phyloP scores from a whole-genome alignment of 37 sponge, comb jelly and placozoan species.

The Chondrilla cf. caribensis region DNA sequence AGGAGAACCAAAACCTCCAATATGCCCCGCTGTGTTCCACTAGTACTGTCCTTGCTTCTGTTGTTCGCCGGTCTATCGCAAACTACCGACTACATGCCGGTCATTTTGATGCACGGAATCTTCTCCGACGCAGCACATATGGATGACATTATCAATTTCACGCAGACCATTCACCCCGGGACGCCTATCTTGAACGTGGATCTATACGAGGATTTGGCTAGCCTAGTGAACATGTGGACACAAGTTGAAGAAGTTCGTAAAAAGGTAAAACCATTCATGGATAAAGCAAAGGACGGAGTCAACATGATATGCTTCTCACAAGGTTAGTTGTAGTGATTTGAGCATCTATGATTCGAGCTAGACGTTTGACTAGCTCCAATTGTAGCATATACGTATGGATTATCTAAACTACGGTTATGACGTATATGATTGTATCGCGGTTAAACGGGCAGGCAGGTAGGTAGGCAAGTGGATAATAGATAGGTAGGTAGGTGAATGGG shows the following conservation, averaged over 20 bases:
- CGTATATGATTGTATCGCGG: no score
- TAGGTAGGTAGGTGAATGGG: no score
- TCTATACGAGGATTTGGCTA: conserved; percentile 8
- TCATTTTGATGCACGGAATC: conserved; percentile 82
- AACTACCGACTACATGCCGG: conserved; percentile 56
- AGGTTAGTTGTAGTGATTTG: no score
- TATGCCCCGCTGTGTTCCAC: no score
- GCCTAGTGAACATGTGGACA: conserved; percentile 43
- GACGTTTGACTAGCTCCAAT: no score
- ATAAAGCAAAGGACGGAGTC: conserved; percentile 57
- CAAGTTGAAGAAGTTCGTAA: conserved; percentile 51
- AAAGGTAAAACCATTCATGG: conserved; percentile 54
- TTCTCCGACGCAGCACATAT: conserved; percentile 42
- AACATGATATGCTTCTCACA: conserved; percentile 76
- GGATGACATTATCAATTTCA: conserved; percentile 64
- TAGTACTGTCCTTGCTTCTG: neutral
- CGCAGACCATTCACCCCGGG: conserved; percentile 64
- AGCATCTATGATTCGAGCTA: no score
- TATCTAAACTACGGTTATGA: no score
- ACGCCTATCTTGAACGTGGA: conserved; percentile 64
- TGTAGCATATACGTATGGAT: no score
- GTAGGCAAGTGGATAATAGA: no score
- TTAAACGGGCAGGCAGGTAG: no score
- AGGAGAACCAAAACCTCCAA: no score
- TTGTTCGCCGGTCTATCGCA: neutral